A percentile compares a stretch with the other conserved stretches of the same genome.
These are phyloP conservation scores for Oreochromis grahami DNA, from an alignment of 2,797 vertebrate genomes.

Conservation along the genomic window DNA sequence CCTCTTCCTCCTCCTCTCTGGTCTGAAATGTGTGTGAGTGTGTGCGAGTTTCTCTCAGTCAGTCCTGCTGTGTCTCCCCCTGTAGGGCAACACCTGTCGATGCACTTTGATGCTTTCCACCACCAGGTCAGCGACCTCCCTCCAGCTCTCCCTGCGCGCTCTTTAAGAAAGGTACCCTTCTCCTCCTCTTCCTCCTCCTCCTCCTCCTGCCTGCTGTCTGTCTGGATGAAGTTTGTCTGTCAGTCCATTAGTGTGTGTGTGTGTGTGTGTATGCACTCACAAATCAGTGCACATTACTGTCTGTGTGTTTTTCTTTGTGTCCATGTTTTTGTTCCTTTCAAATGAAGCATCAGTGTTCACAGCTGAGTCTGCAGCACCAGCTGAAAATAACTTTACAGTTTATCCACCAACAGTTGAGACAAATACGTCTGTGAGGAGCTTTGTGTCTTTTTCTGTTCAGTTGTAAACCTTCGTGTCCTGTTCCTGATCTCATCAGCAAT, in stretches of 20 bases:
- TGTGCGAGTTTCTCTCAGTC: constrained; percentile 39
- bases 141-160: constrained; percentile 89
- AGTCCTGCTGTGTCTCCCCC: constrained; percentile 69
- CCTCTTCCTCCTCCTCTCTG: background rate
- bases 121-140: constrained; percentile 88
- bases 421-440: accelerated
- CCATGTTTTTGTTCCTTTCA: background rate
- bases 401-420: background rate
- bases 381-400: background rate
- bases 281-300: background rate
- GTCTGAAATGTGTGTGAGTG: constrained; percentile 4
- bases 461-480: background rate
- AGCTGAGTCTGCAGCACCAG: background rate
- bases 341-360: background rate
- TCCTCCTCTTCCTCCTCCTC: constrained; percentile 17
- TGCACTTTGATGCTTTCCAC: constrained; percentile 93
- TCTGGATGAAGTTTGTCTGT: constrained; percentile 5
- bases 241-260: background rate
- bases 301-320: background rate
- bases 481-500: background rate
- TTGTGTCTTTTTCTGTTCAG: background rate
- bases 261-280: background rate
- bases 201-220: constrained; percentile 2
- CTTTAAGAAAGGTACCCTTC: constrained; percentile 89
- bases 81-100: constrained; percentile 85